A percentile compares a stretch with the other conserved stretches of the same genome.
Conservation (phyloP, 2,797 vertebrate genomes). For the Loris lydekkerianus region DNA sequence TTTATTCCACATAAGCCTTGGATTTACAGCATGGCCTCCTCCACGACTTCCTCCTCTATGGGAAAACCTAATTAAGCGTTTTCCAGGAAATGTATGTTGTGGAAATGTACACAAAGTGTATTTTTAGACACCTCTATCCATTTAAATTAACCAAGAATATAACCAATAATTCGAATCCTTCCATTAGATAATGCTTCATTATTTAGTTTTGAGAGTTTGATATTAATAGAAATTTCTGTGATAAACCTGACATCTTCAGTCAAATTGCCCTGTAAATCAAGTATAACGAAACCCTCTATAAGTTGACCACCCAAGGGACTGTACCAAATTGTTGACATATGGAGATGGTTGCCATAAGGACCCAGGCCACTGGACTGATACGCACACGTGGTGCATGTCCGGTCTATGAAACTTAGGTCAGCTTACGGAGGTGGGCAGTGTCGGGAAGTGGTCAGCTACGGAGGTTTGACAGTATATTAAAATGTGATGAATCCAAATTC, state of each 20-base stretch:
- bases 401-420: too few relatives aligned
- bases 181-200: neutral
- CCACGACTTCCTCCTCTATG: neutral
- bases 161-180: neutral
- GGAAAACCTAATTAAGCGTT: neutral
- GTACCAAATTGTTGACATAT: too few relatives aligned
- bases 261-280: neutral
- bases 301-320: too few relatives aligned
- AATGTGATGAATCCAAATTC: neutral
- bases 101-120: neutral
- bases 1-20: neutral
- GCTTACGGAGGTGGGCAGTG: too few relatives aligned
- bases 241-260: neutral
- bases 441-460: too few relatives aligned
- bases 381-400: too few relatives aligned
- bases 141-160: neutral
- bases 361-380: too few relatives aligned
- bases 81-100: neutral
- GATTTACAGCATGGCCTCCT: neutral
- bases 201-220: neutral
- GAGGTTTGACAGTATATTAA: neutral
- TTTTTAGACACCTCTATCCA: neutral
- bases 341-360: too few relatives aligned
- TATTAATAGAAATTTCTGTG: neutral
- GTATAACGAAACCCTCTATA: neutral